Base-by-base conservation (phyloP, 2,113 vertebrate species). In the Hoplias malabaricus region DNA sequence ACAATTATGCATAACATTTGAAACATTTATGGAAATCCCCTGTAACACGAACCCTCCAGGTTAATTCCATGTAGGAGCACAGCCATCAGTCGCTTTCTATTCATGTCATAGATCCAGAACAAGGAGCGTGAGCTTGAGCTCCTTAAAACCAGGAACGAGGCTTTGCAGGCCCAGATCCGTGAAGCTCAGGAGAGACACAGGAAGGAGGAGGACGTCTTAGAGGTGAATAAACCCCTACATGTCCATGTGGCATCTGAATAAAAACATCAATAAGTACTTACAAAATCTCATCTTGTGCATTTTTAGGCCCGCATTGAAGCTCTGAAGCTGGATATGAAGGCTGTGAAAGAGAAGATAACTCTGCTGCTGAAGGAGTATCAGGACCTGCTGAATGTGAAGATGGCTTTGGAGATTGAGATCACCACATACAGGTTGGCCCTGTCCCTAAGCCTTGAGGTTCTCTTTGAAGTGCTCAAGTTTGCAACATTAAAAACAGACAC, bases 391-490 rank as follows among this genome's bases (percentile, higher is more conserved):
- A 93, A 92, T 34, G 57, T 88, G 7, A 94, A 94, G 81, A 93
- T 94, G 93, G 86, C 92, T 33, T 82, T 94, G 38, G 92, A 94
- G 74, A 87, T 93, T 67, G 93, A 93, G 84, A 93, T 94, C 73
- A 85, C 85, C 73, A 92, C 93, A 61, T 93, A 93, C 85, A 93
- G 92, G 91, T 94, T 76, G 5, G n/a, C n/a, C n/a, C n/a, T 29
- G 21, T 57, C 14, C 29, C 9, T 10, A 10, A 56, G 23, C 53
- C 21, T 9, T 50, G 33, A 40, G 21, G 27, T 12, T 8, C n/a
- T 56, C n/a, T n/a, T n/a, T n/a, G n/a, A n/a, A n/a, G n/a, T n/a
- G n/a, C n/a, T n/a, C n/a, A n/a, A n/a, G n/a, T n/a, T n/a, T n/a
- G n/a, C n/a, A n/a, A n/a, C n/a, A 38, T 4, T 38, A 38, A 9